Evolutionary conservation across 2,797 vertebrate species (phyloP), one percentile per base, ranked within the genome.

Genomic region (Sciaenops ocellatus): DNA sequence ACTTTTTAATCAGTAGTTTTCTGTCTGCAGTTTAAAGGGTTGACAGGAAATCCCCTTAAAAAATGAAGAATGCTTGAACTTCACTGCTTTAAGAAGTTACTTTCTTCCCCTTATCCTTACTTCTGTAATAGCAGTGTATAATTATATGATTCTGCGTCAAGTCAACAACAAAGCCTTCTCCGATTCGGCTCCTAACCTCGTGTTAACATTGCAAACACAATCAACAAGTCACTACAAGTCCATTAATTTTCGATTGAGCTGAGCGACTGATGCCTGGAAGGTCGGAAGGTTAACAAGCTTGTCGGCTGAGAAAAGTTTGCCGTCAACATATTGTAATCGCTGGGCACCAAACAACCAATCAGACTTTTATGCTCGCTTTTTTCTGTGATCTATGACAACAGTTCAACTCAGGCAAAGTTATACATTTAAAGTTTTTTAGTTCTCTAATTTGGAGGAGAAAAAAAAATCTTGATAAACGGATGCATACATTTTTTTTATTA

Each of bases 221-320:
- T 67, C 69, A 80, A 62, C 73, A 26, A 77, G 75, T 63, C 59
- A n/a, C 69, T 42, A 30, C 52, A 22, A 73, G 71, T 76, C 73
- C 52, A 41, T 74, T 79, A 5, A 73, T 76, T 79, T 83, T 64
- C 44, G 18, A 46, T 41, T 5, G 69, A 67, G 62, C 72, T 47
- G 74, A 57, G 60, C 18, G 17, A 54, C 48, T 60, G 78, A 71
- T 68, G 76, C 1, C 0, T 42, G 16, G 24, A 80, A 67, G 80
- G 76, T 82, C 76, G 28, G 41, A 0, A 34, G 61, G 74, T 84
- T 77, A 83, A 88, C 70, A 55, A 83, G 80, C 69, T 47, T 24
- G 74, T 60, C 30, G 48, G 64, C 41, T 20, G 54, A 64, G 74
- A 55, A 70, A 82, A 76, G 70, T 76, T 64, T 0, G 30, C 28